These are phyloP conservation scores for Ia io DNA, from an alignment of 2,113 vertebrate genomes.

Conservation along the genomic window DNA sequence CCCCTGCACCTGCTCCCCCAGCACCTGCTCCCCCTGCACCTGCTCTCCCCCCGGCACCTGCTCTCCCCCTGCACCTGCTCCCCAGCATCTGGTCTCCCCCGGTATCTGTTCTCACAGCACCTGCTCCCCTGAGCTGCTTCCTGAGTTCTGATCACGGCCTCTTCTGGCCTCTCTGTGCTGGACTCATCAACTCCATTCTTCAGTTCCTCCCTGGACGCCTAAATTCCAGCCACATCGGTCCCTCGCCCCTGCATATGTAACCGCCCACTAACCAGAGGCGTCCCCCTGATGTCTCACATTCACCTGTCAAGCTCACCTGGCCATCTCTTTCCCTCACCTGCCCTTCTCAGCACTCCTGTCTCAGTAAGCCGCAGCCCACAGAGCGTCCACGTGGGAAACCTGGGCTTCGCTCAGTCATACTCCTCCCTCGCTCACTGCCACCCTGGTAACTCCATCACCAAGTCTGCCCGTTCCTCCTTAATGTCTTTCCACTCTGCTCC, in stretches of 20 bases:
- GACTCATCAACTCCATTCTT: neutral
- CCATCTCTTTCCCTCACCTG: neutral
- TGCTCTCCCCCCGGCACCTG: neutral
- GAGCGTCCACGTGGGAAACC: neutral
- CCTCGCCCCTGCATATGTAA: too few species aligned
- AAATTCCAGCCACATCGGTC: accelerated
- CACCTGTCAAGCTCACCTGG: neutral
- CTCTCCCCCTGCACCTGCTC: too few species aligned
- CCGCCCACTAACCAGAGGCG: neutral
- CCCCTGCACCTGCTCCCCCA: accelerated
- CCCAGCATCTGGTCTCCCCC: neutral
- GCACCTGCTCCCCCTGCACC: neutral
- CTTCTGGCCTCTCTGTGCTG: neutral
- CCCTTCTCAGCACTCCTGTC: neutral
- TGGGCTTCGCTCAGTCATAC: neutral
- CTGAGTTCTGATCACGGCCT: neutral
- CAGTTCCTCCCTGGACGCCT: neutral
- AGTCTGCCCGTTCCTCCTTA: neutral
- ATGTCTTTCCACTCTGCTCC: neutral
- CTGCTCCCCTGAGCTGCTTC: neutral
- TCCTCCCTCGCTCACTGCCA: neutral
- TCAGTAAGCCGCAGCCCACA: neutral
- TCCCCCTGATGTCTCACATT: neutral
- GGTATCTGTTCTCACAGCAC: neutral
- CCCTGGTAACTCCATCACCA: neutral